Evolutionary conservation across 2,888 invertebrate genomes (phyloP), one percentile per base, ranked within the genome.

Genomic region (Liodrosophila aerea): DNA sequence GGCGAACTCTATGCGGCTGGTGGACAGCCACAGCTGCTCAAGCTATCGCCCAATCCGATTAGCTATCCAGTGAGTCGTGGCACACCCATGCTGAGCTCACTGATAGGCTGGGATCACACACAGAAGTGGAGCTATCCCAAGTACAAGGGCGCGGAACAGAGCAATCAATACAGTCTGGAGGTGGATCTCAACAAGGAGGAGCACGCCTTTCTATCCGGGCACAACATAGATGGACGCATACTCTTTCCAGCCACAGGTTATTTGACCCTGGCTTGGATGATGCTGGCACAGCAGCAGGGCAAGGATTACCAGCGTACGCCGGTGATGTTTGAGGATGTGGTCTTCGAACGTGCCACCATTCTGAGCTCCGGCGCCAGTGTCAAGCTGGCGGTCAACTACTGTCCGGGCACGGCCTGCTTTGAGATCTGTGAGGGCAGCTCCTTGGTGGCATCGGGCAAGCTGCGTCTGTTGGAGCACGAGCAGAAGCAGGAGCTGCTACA

Each of bases 221-320:
- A 98, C 89, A 92, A 93, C 40, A 98, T 98, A 85, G 98, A 98
- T 91, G 98, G 98, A n/a, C 93, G 98, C 86, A 92, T 98, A 49
- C 92, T 98, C 7, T 98, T 96, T 91, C 98, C 98, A 22, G 98
- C 98, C 60, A 98, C 98, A 29, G 98, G 97, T 8, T 97, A 97
- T 87, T 91, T 98, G 91, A 93, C 94, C 0, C 91, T 97, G n/a
- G 96, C 94, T 1, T 97, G 97, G 97, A 94, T 94, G 88, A 95
- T 96, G 0, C 93, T 95, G 80, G 96, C 97, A 1, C 96, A 96
- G 89, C 90, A 96, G 57, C 92, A 93, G 72, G 94, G 94, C 50
- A 92, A 91, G 57, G 94, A 95, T 69, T 93, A 91, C 69, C 94
- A 96, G 73, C 94, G 96, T 76, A 92, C 96, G 34, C 94, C 97